A percentile compares a stretch with the other conserved stretches of the same genome.
Evolutionary conservation across 1,140 invertebrate genomes (phyloP).

Genomic region (Aricia agestis): DNA sequence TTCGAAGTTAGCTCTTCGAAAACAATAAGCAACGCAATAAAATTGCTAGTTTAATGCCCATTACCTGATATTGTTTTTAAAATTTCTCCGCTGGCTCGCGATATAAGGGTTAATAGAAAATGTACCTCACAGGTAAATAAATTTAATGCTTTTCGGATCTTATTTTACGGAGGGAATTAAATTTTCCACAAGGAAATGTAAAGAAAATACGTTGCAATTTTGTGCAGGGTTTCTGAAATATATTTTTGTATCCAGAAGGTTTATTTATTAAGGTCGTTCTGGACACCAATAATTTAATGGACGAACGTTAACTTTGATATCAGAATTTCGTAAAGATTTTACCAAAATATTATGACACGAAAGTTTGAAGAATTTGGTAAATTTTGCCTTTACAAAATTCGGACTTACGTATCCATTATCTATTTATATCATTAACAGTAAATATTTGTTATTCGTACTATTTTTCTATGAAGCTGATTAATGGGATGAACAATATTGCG

Average conservation of each 20-base stretch:
- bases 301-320: neutral
- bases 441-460: too few species aligned
- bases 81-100: constrained; percentile 19
- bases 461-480: too few species aligned
- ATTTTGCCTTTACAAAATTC: too few species aligned
- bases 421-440: too few species aligned
- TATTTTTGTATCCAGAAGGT: neutral
- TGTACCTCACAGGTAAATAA: constrained; percentile 4
- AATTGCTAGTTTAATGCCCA: constrained; percentile 28
- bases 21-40: constrained; percentile 33
- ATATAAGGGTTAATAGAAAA: constrained; percentile 9
- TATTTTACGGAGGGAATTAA: neutral
- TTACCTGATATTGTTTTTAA: constrained; percentile 31
- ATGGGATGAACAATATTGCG: too few species aligned
- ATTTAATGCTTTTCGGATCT: constrained; percentile 4
- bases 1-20: constrained; percentile 25
- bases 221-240: neutral
- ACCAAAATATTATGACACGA: too few species aligned
- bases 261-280: neutral
- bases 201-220: neutral
- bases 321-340: too few species aligned
- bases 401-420: too few species aligned
- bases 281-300: neutral
- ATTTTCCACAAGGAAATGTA: neutral
- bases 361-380: too few species aligned